Evolutionary conservation across 1,140 invertebrate genomes (phyloP).

Genomic region (Eulimnadia texana): DNA sequence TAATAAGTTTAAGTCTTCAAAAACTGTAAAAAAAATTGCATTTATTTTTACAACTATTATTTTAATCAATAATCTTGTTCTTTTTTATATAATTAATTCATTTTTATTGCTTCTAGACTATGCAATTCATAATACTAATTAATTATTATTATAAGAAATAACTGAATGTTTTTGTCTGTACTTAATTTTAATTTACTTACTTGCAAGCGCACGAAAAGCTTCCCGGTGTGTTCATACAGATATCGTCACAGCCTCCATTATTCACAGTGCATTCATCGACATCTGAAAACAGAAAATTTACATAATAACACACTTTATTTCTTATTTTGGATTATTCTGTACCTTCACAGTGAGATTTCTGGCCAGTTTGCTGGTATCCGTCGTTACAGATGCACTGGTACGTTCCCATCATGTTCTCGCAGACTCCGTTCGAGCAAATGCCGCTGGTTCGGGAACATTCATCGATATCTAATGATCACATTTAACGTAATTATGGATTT

Average conservation of each 20-base stretch:
- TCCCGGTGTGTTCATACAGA: constrained; percentile 45
- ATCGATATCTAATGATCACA: constrained; percentile 35
- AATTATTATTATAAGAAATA: no score
- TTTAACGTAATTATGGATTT: no score
- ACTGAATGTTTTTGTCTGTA: no score
- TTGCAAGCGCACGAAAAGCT: constrained; percentile 38
- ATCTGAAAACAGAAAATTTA: constrained; percentile 29
- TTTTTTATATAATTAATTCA: no score
- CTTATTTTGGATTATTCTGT: not conserved
- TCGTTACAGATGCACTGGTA: constrained; percentile 75
- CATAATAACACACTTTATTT: constrained; percentile 6
- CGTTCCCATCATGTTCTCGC: constrained; percentile 72
- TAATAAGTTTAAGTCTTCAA: no score
- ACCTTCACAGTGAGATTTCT: constrained; percentile 45
- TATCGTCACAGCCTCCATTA: constrained; percentile 45
- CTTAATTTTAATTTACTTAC: constrained; percentile 27
- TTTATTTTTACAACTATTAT: no score
- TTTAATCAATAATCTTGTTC: no score
- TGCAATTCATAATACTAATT: no score
- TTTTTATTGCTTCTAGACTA: no score
- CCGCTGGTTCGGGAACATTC: constrained; percentile 62
- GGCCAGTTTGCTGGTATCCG: constrained; percentile 51
- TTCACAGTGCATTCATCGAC: constrained; percentile 46
- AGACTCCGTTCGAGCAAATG: constrained; percentile 69
- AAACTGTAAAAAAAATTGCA: no score